Conservation (phyloP, 53 echinoderm and acorn worm genomes). For the Luidia sarsii region DNA sequence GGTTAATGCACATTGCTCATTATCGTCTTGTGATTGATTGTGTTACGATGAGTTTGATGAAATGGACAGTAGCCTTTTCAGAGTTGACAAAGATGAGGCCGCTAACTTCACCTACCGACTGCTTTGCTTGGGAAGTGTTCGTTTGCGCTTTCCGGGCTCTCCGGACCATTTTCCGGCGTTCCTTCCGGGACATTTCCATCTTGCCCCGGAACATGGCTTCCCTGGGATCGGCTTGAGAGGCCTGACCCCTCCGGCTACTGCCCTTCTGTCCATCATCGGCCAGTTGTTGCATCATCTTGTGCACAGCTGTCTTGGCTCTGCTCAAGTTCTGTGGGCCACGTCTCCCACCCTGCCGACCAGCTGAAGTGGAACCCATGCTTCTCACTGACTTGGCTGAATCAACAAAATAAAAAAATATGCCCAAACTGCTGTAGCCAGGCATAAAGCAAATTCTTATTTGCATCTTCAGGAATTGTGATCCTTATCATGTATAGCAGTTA, state of each 20-base stretch:
- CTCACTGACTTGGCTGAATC: no score
- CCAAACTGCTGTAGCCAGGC: no score
- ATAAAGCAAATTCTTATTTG: no score
- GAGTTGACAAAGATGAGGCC: no score
- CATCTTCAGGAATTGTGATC: no score
- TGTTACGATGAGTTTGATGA: no score
- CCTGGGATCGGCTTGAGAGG: neutral
- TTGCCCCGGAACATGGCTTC: conserved; percentile 35
- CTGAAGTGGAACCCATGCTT: no score
- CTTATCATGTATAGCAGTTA: no score
- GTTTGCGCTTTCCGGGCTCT: conserved; percentile 58
- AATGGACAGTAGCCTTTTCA: no score
- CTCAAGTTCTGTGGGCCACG: conserved; percentile 41
- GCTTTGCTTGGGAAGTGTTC: conserved; percentile 49
- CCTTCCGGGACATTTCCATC: conserved; percentile 50
- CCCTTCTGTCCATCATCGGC: neutral
- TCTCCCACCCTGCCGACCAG: no score
- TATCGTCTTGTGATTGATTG: neutral
- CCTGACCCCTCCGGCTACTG: neutral
- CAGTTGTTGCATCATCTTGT: conserved; percentile 51
- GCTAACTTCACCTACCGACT: conserved; percentile 31
- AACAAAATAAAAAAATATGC: no score
- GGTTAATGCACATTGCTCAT: neutral
- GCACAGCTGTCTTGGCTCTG: conserved; percentile 60
- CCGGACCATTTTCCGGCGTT: conserved; percentile 55